These are phyloP conservation scores for Goniozus legneri DNA, from an alignment of 1,140 invertebrate genomes.

Conservation along the genomic window DNA sequence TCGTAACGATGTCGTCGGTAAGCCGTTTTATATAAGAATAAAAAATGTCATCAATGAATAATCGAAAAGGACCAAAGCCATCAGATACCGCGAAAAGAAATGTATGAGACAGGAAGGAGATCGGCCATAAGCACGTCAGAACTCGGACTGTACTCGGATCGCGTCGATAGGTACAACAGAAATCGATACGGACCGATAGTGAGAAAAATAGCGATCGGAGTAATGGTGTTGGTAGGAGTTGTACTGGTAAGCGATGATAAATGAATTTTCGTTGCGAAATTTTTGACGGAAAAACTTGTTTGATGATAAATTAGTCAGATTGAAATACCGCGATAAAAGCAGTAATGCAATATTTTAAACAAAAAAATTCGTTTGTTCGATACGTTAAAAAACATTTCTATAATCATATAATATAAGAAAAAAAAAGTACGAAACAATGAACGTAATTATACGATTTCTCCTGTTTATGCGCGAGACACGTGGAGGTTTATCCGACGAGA, in stretches of 20 bases:
- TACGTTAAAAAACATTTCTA: background rate
- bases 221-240: constrained; percentile 47
- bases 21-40: constrained; percentile 1
- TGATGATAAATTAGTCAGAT: too few relatives aligned
- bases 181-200: constrained; percentile 36
- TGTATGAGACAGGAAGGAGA: constrained; percentile 45
- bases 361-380: background rate
- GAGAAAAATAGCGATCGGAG: constrained; percentile 43
- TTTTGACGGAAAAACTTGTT: too few relatives aligned
- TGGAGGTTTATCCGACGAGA: background rate
- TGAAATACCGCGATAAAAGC: too few relatives aligned
- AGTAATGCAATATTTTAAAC: constrained; percentile 4
- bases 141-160: constrained; percentile 50
- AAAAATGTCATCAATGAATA: constrained; percentile 6
- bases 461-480: constrained; percentile 26
- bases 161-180: constrained; percentile 37
- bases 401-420: background rate
- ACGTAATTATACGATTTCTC: constrained; percentile 31
- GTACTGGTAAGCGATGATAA: constrained; percentile 38
- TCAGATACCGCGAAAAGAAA: constrained; percentile 28
- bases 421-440: constrained; percentile 20
- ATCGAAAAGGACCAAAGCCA: constrained; percentile 7
- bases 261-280: too few relatives aligned
- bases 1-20: constrained; percentile 7
- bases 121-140: constrained; percentile 49